phyloP scores from a whole-genome alignment of 2,113 vertebrate genomes.

The Hippolais icterina region DNA sequence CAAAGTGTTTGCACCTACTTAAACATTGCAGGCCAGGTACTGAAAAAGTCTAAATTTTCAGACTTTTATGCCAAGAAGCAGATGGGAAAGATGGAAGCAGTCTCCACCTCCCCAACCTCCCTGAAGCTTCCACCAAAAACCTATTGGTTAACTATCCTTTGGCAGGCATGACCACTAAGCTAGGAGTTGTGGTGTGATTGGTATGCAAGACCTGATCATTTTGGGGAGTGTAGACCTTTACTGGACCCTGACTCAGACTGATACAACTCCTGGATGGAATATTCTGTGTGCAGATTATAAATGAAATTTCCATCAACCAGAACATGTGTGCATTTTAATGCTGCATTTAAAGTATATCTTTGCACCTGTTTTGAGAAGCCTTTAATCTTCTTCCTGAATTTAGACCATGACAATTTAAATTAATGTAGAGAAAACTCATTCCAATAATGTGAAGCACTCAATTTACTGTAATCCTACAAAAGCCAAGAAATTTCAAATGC shows the following conservation, averaged over 20 bases:
- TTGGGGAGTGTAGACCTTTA: not conserved
- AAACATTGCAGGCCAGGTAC: not conserved
- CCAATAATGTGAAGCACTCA: conserved; percentile 44
- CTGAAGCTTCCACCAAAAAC: not conserved
- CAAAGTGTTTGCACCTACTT: conserved; percentile 26
- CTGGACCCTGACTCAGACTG: not conserved
- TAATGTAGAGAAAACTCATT: conserved; percentile 38
- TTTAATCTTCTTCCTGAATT: conserved; percentile 56
- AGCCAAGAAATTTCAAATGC: not conserved
- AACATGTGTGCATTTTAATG: conserved; percentile 38
- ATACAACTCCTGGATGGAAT: conserved; percentile 16
- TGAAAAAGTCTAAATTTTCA: not conserved
- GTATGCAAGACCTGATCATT: not conserved
- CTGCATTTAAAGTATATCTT: conserved; percentile 19
- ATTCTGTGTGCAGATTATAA: not conserved
- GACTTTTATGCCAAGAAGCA: not conserved
- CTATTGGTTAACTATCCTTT: not conserved
- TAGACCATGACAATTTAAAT: conserved; percentile 32
- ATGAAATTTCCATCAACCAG: conserved; percentile 31
- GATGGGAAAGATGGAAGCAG: not conserved
- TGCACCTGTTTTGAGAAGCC: conserved; percentile 20
- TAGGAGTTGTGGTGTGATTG: not conserved
- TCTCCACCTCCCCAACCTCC: not conserved
- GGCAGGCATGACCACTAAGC: not conserved
- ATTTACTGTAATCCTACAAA: conserved; percentile 48